These are phyloP conservation scores for Pyrgus malvae DNA, from an alignment of 2,888 invertebrate species.

Conservation along the genomic window DNA sequence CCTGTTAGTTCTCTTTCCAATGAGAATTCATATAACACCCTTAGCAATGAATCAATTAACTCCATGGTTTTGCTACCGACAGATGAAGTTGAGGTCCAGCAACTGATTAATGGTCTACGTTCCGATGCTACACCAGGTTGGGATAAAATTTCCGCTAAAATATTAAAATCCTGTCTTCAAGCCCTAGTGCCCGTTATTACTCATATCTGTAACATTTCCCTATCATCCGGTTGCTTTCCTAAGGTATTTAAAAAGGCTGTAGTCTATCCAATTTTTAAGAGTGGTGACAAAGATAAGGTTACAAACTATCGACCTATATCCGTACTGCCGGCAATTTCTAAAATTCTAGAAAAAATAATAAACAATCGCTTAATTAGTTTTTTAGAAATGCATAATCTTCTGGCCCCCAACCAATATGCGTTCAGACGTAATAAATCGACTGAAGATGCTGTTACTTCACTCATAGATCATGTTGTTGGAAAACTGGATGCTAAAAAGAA, in stretches of 20 bases:
- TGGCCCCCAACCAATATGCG: slow-evolving; percentile 11
- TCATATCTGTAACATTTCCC: not conserved
- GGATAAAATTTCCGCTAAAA: not conserved
- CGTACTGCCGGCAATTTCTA: not conserved
- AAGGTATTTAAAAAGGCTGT: not conserved
- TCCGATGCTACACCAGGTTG: not conserved
- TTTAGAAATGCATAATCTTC: slow-evolving; percentile 1
- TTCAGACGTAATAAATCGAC: slow-evolving; percentile 14
- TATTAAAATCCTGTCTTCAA: not conserved
- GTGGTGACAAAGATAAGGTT: not conserved
- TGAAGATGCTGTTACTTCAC: slow-evolving; percentile 14
- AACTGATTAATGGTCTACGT: not conserved
- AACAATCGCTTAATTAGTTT: not conserved
- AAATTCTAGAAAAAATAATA: not conserved
- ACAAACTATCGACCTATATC: not conserved
- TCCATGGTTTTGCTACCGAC: not conserved
- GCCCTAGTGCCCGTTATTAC: not conserved
- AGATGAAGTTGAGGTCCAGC: not conserved
- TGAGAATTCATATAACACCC: not conserved
- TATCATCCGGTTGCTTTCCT: not conserved
- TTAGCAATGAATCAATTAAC: no score
- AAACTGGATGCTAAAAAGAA: slow-evolving; percentile 18
- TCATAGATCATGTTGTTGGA: slow-evolving; percentile 6
- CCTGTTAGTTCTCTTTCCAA: not conserved
- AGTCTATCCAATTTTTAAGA: not conserved